Evolutionary conservation across 2,888 invertebrate genomes (phyloP).

Genomic region (Disparrhopalites patrizii): DNA sequence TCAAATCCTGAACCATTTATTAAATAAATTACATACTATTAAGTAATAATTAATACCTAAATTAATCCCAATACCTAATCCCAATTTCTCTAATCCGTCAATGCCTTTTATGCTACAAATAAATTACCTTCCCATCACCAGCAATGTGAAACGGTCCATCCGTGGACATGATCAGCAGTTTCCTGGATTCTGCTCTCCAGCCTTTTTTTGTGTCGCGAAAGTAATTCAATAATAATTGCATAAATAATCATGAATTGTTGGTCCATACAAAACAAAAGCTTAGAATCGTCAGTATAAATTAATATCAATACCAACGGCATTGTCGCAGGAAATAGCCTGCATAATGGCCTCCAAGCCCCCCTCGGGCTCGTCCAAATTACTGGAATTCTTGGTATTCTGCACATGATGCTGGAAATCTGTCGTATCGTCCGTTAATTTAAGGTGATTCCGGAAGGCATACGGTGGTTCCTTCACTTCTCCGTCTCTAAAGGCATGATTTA

Average conservation of each 20-base stretch:
- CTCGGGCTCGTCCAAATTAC: constrained; percentile 96
- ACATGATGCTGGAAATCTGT: constrained; percentile 62
- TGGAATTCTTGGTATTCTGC: constrained; percentile 78
- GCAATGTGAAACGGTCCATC: constrained; percentile 99
- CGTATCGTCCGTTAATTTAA: constrained; percentile 53
- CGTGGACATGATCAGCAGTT: constrained; percentile 69
- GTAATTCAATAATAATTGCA: too few relatives aligned
- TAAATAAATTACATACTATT: too few relatives aligned
- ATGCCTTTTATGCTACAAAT: too few relatives aligned
- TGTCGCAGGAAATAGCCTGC: constrained; percentile 89
- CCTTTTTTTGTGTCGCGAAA: constrained; percentile 62
- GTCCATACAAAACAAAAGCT: neutral
- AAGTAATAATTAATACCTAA: too few relatives aligned
- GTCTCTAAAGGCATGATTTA: too few relatives aligned
- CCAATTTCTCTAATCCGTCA: too few relatives aligned
- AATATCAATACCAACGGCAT: constrained; percentile 10
- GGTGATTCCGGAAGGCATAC: constrained; percentile 59
- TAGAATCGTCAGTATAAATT: neutral
- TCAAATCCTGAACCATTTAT: too few relatives aligned
- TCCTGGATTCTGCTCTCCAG: constrained; percentile 89
- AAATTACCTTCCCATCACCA: constrained; percentile 91
- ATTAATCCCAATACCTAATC: too few relatives aligned
- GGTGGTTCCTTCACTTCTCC: too few relatives aligned
- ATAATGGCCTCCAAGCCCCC: constrained; percentile 99
- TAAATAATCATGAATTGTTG: neutral